phyloP scores from a whole-genome alignment of 2,888 invertebrate genomes.

The Adineta ricciae region DNA sequence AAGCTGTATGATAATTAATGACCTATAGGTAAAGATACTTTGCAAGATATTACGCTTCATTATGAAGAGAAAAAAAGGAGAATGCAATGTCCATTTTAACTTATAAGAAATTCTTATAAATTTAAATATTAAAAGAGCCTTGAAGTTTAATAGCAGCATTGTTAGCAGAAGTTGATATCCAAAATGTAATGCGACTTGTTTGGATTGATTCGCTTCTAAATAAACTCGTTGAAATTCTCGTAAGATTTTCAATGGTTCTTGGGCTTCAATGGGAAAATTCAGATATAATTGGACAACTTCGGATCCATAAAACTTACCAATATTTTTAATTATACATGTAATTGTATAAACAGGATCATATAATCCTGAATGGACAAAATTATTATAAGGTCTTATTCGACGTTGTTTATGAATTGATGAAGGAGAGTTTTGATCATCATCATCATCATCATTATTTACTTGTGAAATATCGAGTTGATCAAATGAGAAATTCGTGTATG shows the following conservation, averaged over 20 bases:
- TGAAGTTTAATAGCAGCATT: too few species aligned
- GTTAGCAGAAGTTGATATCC: too few species aligned
- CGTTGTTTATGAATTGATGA: not conserved
- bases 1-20: too few species aligned
- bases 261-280: not conserved
- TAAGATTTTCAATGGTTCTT: not conserved
- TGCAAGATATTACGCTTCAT: too few species aligned
- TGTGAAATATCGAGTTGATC: not conserved
- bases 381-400: conserved; percentile 1
- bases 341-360: conserved; percentile 1
- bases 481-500: not conserved
- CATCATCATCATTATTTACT: too few species aligned
- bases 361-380: not conserved
- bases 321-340: not conserved
- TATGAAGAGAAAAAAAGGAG: too few species aligned
- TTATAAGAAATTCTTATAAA: too few species aligned
- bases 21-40: too few species aligned
- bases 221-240: not conserved
- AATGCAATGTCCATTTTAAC: too few species aligned
- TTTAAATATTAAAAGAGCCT: too few species aligned
- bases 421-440: not conserved
- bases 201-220: not conserved
- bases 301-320: not conserved
- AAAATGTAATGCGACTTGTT: not conserved
- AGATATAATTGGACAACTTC: not conserved